Percentiles rank a stretch among this genome's conserved stretches.
Conservation (phyloP, 2,888 invertebrate species). For the Ditylenchus weischeri region DNA sequence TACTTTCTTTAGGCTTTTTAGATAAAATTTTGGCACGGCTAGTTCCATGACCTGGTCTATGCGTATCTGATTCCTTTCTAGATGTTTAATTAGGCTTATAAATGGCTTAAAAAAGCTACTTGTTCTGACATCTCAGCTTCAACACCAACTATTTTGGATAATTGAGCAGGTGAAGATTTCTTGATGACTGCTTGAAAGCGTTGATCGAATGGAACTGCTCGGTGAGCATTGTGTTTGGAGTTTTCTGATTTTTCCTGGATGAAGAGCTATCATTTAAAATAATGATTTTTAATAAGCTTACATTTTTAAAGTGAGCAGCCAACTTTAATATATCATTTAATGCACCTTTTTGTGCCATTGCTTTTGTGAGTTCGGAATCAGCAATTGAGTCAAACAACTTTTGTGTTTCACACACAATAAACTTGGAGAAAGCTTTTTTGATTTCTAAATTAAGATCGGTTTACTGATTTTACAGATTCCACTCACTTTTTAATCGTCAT, state of each 20-base stretch:
- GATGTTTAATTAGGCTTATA: no score
- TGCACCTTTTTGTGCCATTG: background rate
- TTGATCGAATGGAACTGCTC: slow-evolving; percentile 31
- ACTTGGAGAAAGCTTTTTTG: background rate
- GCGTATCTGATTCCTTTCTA: no score
- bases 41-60: no score
- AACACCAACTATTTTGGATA: slow-evolving; percentile 38
- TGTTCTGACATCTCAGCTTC: slow-evolving; percentile 48
- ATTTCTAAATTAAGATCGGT: background rate
- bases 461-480: no score
- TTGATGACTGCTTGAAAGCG: slow-evolving; percentile 39
- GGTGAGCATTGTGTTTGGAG: background rate
- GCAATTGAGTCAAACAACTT: background rate
- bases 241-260: no score
- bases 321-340: background rate
- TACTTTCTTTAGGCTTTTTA: no score
- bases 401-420: slow-evolving; percentile 6
- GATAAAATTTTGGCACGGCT: no score
- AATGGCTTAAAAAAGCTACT: slow-evolving; percentile 5
- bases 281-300: background rate
- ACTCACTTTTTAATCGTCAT: no score
- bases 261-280: background rate
- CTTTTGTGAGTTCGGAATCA: background rate
- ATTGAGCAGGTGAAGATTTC: slow-evolving; percentile 30
- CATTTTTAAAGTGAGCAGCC: background rate